Base-by-base conservation (phyloP, 1,140 invertebrate genomes). In the Drosophila teissieri region DNA sequence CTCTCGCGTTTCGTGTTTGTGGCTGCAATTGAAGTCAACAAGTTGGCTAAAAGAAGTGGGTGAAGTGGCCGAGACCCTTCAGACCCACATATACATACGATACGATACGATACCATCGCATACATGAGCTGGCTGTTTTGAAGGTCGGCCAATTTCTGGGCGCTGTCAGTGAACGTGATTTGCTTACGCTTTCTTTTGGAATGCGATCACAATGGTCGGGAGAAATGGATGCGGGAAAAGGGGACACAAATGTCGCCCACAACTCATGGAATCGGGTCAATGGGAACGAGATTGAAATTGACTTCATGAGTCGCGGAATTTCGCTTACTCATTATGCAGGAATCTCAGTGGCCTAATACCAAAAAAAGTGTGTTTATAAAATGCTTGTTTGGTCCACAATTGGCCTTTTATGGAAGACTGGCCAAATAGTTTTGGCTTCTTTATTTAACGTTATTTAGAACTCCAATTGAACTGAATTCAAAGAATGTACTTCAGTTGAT, bases 131-230 rank as follows among this genome's bases (percentile, higher is more conserved):
- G 53, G 70, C 73, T 52, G 61, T 88, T 72, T 27, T 88, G 83
- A 86, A 86, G 83, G 83, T 86, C 83, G 76, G 63, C 46, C 24
- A 65, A 82, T 55, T 65, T 80, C 58, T 60, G 58, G 64, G 55
- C 58, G 55, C 31, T 74, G 58, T 40, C 58, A 63, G 73, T 62
- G 67, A 77, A 86, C 83, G 84, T 86, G 83, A 83, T 86, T 77
- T 74, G 72, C 63, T 80, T 80, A 63, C 72, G 84, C 81, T 85
- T 85, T 85, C 81, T 81, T 80, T 74, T 52, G 48, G 61, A 67
- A 65, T 67, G 76, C 49, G 51, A 80, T 65, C 56, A 19, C 12
- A 3, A 27, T 14, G 12, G 17, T 7, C 12, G 19, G 27, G 45
- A 64, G 37, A 67, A 67, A 64, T 67, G 24, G 36, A 37, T 15